A percentile compares a stretch with the other conserved stretches of the same genome.
Conservation (phyloP, 2,113 vertebrate genomes). For the Muntiacus reevesi region DNA sequence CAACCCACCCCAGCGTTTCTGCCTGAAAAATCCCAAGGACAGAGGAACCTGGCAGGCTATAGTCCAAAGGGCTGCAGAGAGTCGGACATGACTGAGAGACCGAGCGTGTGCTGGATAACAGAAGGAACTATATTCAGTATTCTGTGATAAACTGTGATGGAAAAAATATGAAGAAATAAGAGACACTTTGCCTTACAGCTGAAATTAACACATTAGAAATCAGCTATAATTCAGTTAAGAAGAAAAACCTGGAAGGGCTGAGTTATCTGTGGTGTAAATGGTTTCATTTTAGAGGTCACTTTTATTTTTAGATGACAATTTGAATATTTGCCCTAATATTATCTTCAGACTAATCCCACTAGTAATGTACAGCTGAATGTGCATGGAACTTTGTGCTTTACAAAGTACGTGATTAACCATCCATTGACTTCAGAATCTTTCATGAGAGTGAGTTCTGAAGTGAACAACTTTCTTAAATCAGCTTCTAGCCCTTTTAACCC, state of each 20-base stretch:
- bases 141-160: neutral
- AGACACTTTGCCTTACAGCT: neutral
- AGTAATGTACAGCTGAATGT: neutral
- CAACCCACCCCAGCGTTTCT: neutral
- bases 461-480: neutral
- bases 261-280: neutral
- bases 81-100: accelerated
- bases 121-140: neutral
- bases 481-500: neutral
- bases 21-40: neutral
- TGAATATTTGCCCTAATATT: neutral
- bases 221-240: neutral
- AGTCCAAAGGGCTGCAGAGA: neutral
- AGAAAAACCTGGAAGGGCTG: neutral
- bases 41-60: neutral
- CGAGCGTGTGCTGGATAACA: neutral
- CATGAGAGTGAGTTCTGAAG: neutral
- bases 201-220: neutral
- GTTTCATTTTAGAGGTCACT: neutral
- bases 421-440: neutral
- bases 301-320: neutral
- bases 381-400: neutral
- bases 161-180: neutral
- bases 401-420: neutral
- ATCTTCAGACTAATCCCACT: neutral